Percentiles rank a stretch among this genome's conserved stretches.
phyloP scores from a whole-genome alignment of 2,797 vertebrate genomes.

The Knipowitschia caucasica region DNA sequence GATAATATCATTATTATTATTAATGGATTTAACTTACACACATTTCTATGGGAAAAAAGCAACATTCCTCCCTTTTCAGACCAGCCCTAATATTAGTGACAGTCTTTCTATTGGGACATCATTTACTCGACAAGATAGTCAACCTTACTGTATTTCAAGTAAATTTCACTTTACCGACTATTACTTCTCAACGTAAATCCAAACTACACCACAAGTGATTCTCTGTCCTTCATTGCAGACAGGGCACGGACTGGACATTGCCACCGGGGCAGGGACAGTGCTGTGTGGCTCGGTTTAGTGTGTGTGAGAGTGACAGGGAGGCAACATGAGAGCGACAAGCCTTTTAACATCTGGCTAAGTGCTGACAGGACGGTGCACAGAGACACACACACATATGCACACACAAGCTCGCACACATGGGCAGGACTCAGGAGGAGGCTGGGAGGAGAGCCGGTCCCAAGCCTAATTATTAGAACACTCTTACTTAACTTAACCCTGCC shows the following conservation, averaged over 20 bases:
- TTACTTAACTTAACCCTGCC: slow-evolving; percentile 86
- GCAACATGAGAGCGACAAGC: slow-evolving; percentile 79
- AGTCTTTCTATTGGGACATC: too few relatives aligned
- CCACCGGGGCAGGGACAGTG: slow-evolving; percentile 45
- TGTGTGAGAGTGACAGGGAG: slow-evolving; percentile 70
- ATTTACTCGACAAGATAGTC: too few relatives aligned
- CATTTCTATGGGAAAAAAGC: too few relatives aligned
- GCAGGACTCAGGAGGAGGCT: slow-evolving; percentile 19
- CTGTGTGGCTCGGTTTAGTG: slow-evolving; percentile 22
- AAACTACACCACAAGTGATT: not conserved
- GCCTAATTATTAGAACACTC: slow-evolving; percentile 91
- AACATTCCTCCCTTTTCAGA: too few relatives aligned
- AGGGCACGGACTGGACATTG: slow-evolving; percentile 53
- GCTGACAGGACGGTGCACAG: slow-evolving; percentile 60
- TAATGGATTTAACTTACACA: too few relatives aligned
- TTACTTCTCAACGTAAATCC: not conserved
- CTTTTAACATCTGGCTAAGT: slow-evolving; percentile 97
- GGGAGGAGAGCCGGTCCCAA: slow-evolving; percentile 58
- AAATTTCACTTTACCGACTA: not conserved
- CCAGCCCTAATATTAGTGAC: too few relatives aligned
- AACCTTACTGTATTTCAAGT: not conserved
- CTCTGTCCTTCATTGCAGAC: slow-evolving; percentile 34
- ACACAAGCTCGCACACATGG: too few relatives aligned
- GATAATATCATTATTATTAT: too few relatives aligned
- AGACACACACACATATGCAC: slow-evolving; percentile 32